Conservation (phyloP, 2,888 invertebrate genomes). For the Liodrosophila aerea region DNA sequence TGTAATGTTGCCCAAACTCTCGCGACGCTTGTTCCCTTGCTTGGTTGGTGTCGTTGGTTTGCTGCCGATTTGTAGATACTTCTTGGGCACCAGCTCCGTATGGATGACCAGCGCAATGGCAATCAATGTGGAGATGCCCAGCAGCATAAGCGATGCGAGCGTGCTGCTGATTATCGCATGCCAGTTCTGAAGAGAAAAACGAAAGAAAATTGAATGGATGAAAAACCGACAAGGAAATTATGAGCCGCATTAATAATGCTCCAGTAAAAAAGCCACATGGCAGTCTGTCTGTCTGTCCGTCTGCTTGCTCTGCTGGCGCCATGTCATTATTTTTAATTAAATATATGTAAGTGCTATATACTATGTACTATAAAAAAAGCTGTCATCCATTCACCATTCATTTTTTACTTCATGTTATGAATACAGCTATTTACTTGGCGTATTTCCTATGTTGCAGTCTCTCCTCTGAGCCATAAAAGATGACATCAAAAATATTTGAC, state of each 20-base stretch:
- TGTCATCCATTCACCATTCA: conserved; percentile 42
- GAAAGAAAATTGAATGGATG: background rate
- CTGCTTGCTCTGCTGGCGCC: conserved; percentile 37
- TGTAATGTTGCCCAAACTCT: conserved; percentile 69
- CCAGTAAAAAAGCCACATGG: conserved; percentile 41
- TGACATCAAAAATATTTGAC: conserved; percentile 51
- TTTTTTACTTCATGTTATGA: conserved; percentile 12
- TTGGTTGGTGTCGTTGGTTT: conserved; percentile 55
- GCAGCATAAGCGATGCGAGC: conserved; percentile 85
- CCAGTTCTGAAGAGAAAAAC: conserved; percentile 83
- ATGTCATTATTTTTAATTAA: conserved; percentile 76
- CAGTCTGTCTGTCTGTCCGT: conserved; percentile 34
- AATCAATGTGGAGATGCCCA: conserved; percentile 86
- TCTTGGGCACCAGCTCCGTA: conserved; percentile 81
- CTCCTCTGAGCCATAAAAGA: conserved; percentile 39
- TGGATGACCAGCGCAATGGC: conserved; percentile 82
- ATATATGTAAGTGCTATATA: conserved; percentile 31
- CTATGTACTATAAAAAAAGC: too few relatives aligned
- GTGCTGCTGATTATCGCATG: conserved; percentile 85
- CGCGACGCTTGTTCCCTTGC: conserved; percentile 51
- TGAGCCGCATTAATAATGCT: conserved; percentile 64
- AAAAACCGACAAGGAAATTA: conserved; percentile 35
- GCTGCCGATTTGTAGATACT: conserved; percentile 70
- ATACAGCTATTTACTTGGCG: conserved; percentile 49
- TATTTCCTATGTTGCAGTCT: conserved; percentile 27